phyloP scores from a whole-genome alignment of 2,888 invertebrate species.

The Boloria euphrosyne region DNA sequence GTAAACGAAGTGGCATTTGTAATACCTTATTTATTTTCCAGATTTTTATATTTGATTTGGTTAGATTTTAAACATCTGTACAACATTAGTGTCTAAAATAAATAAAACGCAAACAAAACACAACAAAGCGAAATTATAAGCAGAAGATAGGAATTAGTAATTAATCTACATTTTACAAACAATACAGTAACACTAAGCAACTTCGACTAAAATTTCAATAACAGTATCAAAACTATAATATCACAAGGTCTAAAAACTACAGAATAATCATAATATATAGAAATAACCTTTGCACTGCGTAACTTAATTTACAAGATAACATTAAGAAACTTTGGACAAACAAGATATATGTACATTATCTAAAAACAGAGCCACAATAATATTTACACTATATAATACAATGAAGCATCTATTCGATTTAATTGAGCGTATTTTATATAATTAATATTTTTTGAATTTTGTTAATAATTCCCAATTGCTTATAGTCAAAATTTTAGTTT shows the following conservation, averaged over 20 bases:
- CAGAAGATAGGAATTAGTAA: background rate
- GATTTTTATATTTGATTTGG: background rate
- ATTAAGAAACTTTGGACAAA: constrained; percentile 45
- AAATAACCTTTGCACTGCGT: constrained; percentile 30
- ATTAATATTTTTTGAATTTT: background rate
- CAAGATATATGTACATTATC: constrained; percentile 36
- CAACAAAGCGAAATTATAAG: constrained; percentile 37
- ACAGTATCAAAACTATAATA: constrained; percentile 14
- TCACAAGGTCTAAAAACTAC: constrained; percentile 10
- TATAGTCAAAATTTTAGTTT: constrained; percentile 50
- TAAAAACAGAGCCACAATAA: constrained; percentile 37
- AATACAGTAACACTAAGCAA: background rate
- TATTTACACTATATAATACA: constrained; percentile 41
- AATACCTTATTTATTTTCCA: background rate
- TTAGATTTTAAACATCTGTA: constrained; percentile 1
- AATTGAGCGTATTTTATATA: background rate
- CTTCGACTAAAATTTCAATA: constrained; percentile 17
- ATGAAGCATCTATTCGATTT: constrained; percentile 45
- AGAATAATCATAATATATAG: constrained; percentile 12
- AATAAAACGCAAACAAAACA: constrained; percentile 60
- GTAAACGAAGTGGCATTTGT: background rate
- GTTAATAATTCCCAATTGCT: background rate
- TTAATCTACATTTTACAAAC: constrained; percentile 15
- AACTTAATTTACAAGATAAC: constrained; percentile 38
- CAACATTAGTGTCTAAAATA: constrained; percentile 30